Evolutionary conservation across 53 echinoderm and acorn worm species (phyloP), one percentile per base, ranked within the genome.

Genomic region (Echinometra lucunter): DNA sequence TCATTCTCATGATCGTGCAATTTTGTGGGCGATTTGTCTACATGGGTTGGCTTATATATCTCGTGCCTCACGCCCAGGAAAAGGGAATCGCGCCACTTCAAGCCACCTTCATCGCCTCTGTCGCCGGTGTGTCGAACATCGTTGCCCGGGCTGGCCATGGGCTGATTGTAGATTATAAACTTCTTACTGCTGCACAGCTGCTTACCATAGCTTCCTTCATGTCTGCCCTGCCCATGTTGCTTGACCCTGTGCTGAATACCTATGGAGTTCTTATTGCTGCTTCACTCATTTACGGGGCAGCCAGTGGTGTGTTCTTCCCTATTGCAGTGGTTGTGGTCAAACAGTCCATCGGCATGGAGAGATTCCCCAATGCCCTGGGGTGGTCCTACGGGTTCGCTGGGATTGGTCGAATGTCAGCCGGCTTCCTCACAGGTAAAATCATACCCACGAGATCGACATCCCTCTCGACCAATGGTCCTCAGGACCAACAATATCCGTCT

Each of bases 381-480:
- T 98, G 98, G 98, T 98, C 98, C 2, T 98, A 98, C 81, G 98
- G 98, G 5, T 98, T 98, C 81, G 98, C 98, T 75, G 98, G 98
- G 11, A 95, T 98, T 17, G 98, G 98, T 12, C 37, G 98, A 17
- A 98, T 98, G 98, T 60, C 96, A 15, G 98, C 98, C 34, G 98
- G 97, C 13, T 98, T 98, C 38, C 53, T 98, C 19, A 98, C 98
- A 96, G 98, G 98, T 98, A 67, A n/a, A n/a, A n/a, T n/a, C n/a
- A n/a, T n/a, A n/a, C n/a, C n/a, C n/a, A n/a, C n/a, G n/a, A n/a
- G n/a, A n/a, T n/a, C n/a, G n/a, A n/a, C n/a, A n/a, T n/a, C n/a
- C n/a, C n/a, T n/a, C n/a, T n/a, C n/a, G n/a, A n/a, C n/a, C n/a
- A n/a, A n/a, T n/a, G n/a, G n/a, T n/a, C n/a, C n/a, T n/a, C n/a